These are phyloP conservation scores for Theropithecus gelada DNA, from an alignment of 2,113 vertebrate genomes.

Conservation along the genomic window DNA sequence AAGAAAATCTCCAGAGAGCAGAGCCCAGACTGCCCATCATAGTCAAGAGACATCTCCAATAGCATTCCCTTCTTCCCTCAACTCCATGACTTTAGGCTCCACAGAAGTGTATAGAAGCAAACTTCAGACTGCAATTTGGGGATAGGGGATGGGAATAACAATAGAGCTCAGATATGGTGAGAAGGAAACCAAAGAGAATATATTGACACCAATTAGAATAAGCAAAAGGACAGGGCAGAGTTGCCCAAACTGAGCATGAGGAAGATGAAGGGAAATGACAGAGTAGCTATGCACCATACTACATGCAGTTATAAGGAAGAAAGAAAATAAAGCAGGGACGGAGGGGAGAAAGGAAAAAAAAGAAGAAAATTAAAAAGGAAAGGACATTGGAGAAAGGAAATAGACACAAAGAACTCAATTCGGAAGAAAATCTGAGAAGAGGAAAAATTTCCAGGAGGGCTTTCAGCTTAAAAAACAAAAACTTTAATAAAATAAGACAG, in stretches of 20 bases:
- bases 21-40: neutral
- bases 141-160: neutral
- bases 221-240: neutral
- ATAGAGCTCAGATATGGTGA: neutral
- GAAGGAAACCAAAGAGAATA: neutral
- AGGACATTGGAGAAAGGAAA: neutral
- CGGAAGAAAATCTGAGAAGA: neutral
- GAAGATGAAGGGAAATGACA: too few species aligned
- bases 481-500: neutral
- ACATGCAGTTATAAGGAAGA: neutral
- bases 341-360: neutral
- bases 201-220: neutral
- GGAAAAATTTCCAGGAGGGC: neutral
- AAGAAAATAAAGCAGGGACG: neutral
- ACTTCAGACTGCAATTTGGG: neutral
- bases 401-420: neutral
- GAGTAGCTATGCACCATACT: accelerated
- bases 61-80: neutral
- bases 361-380: neutral
- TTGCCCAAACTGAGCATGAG: neutral
- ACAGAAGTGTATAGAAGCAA: neutral
- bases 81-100: neutral
- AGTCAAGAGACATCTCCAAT: neutral
- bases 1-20: neutral
- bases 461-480: neutral